These are phyloP conservation scores for Plectropomus leopardus DNA, from an alignment of 2,113 vertebrate genomes.

Conservation along the genomic window DNA sequence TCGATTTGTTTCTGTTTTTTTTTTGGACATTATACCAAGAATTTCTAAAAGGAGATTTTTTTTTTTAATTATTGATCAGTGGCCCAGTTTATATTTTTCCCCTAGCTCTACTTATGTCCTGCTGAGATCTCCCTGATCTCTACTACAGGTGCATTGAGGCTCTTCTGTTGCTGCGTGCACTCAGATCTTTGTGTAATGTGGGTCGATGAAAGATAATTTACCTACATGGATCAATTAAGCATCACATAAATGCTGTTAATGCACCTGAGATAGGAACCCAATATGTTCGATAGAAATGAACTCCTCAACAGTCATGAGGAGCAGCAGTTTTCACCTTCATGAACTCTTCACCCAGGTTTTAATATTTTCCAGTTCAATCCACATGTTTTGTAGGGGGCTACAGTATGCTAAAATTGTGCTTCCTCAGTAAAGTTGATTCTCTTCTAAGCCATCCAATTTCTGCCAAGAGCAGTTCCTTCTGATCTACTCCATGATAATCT, in stretches of 20 bases:
- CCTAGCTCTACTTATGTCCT: background rate
- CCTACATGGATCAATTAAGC: conserved; percentile 14
- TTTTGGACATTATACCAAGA: background rate
- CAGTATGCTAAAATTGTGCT: conserved; percentile 40
- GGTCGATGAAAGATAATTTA: conserved; percentile 27
- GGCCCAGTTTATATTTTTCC: background rate
- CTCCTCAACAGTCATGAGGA: conserved; percentile 11
- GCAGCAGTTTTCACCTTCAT: conserved; percentile 19
- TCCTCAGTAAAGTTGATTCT: conserved; percentile 59
- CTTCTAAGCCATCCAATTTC: conserved; percentile 58
- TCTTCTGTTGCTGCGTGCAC: background rate
- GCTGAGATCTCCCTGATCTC: conserved; percentile 2
- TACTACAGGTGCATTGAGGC: background rate
- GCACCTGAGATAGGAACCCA: background rate
- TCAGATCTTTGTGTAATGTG: background rate
- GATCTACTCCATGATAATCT: conserved; percentile 67
- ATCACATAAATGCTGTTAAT: conserved; percentile 14
- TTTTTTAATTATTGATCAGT: conserved; percentile 8
- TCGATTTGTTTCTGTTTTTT: background rate
- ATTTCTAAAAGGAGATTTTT: background rate
- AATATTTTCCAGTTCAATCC: conserved; percentile 38
- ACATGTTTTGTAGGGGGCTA: background rate
- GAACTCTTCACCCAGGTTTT: conserved; percentile 35
- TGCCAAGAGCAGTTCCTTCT: conserved; percentile 50
- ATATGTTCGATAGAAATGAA: background rate